Conservation (phyloP, 2,797 vertebrate genomes). For the Sebastes steindachneri region DNA sequence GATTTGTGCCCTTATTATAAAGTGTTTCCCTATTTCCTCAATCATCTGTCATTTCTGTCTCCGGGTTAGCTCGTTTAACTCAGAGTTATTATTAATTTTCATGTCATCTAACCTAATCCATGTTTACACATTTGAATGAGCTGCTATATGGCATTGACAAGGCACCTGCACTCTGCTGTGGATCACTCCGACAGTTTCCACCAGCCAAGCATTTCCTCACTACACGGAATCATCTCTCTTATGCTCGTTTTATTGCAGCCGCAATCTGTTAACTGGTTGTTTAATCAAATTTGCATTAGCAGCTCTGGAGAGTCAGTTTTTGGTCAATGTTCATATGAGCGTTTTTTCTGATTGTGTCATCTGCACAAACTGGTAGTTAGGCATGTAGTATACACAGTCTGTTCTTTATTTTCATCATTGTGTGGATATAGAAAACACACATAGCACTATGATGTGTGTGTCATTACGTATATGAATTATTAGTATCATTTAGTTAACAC, state of each 20-base stretch:
- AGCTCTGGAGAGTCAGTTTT: slow-evolving; percentile 19
- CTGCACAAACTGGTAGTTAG: background rate
- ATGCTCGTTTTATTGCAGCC: slow-evolving; percentile 29
- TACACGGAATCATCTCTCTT: slow-evolving; percentile 28
- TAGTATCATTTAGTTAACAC: background rate
- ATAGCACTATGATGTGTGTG: background rate
- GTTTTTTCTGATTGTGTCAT: slow-evolving; percentile 7
- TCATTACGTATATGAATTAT: background rate
- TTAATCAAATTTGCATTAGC: slow-evolving; percentile 46
- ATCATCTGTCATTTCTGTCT: background rate
- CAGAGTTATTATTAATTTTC: slow-evolving; percentile 2
- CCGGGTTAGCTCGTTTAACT: background rate
- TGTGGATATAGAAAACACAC: background rate
- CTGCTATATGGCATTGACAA: slow-evolving; percentile 16
- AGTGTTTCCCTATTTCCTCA: background rate
- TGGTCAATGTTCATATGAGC: background rate
- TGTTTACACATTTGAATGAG: slow-evolving; percentile 34
- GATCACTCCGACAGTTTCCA: slow-evolving; percentile 18
- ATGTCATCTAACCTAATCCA: background rate
- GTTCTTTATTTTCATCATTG: background rate
- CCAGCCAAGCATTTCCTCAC: slow-evolving; percentile 51
- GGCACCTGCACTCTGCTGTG: background rate
- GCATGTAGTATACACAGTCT: background rate
- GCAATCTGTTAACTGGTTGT: slow-evolving; percentile 38
- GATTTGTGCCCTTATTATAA: no score